Conservation (phyloP, 1,140 invertebrate species). For the Bombus superbus region DNA sequence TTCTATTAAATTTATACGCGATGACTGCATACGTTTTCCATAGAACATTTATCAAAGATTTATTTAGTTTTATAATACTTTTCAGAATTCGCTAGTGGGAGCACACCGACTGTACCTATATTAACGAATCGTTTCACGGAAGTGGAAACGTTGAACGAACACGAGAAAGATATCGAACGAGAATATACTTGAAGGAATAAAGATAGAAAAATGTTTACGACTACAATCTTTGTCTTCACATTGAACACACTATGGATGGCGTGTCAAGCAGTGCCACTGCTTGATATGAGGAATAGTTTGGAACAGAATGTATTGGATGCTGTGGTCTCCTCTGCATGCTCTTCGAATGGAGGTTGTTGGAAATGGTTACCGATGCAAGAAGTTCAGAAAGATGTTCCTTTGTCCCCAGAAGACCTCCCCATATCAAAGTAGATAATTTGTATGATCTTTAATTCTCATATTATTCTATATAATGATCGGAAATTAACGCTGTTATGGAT, state of each 20-base stretch:
- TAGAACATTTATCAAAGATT: background rate
- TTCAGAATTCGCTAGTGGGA: constrained; percentile 1
- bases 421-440: constrained; percentile 34
- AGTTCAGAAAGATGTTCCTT: background rate
- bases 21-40: background rate
- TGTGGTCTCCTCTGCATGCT: constrained; percentile 38
- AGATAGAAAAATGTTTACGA: constrained; percentile 14
- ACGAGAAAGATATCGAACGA: constrained; percentile 29
- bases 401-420: constrained; percentile 31
- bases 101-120: constrained; percentile 1
- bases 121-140: constrained; percentile 24
- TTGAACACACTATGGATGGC: constrained; percentile 28
- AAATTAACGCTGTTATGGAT: background rate
- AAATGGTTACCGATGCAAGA: constrained; percentile 58
- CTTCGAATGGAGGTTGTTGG: constrained; percentile 59
- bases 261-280: constrained; percentile 38
- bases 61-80: background rate
- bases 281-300: constrained; percentile 3
- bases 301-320: constrained; percentile 32
- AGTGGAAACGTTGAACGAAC: constrained; percentile 24
- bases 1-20: constrained; percentile 9
- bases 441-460: background rate
- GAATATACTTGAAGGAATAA: background rate
- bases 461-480: background rate
- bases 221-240: background rate